These are phyloP conservation scores for Drosophila ananassae DNA, from an alignment of 1,140 invertebrate genomes.

Conservation along the genomic window DNA sequence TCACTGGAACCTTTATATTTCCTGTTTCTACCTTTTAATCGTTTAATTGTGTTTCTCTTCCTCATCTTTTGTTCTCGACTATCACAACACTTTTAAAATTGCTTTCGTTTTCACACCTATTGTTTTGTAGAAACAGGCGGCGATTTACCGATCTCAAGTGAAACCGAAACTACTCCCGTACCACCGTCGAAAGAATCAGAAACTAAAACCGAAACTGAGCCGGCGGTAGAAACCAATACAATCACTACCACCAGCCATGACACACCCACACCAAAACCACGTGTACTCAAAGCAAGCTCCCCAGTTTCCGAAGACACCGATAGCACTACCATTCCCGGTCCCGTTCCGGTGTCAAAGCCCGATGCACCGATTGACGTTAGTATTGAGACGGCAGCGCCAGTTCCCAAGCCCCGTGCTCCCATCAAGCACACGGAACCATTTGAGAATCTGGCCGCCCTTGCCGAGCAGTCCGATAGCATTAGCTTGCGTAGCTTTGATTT, in stretches of 20 bases:
- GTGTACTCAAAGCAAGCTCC: slow-evolving; percentile 72
- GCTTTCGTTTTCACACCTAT: slow-evolving; percentile 82
- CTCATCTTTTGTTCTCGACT: slow-evolving; percentile 67
- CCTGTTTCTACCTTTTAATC: slow-evolving; percentile 33
- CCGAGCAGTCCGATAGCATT: slow-evolving; percentile 76
- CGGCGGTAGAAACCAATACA: slow-evolving; percentile 55
- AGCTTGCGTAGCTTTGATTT: slow-evolving; percentile 79
- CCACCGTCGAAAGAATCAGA: slow-evolving; percentile 62
- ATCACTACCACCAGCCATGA: slow-evolving; percentile 57
- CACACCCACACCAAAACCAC: slow-evolving; percentile 80
- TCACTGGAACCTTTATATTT: slow-evolving; percentile 8
- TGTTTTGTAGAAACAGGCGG: slow-evolving; percentile 84
- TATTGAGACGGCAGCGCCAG: slow-evolving; percentile 54
- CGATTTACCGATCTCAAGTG: slow-evolving; percentile 76
- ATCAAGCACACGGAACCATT: slow-evolving; percentile 74
- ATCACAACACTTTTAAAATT: slow-evolving; percentile 82
- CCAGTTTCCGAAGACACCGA: slow-evolving; percentile 66
- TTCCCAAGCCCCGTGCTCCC: slow-evolving; percentile 77
- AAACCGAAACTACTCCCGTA: slow-evolving; percentile 81
- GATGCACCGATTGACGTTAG: slow-evolving; percentile 52
- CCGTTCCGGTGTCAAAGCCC: slow-evolving; percentile 44
- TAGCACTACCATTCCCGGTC: slow-evolving; percentile 63
- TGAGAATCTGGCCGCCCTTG: slow-evolving; percentile 71
- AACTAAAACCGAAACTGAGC: slow-evolving; percentile 45
- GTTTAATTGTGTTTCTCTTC: slow-evolving; percentile 57